Conservation (phyloP, 2,113 vertebrate genomes). For the Nothoprocta perdicaria region DNA sequence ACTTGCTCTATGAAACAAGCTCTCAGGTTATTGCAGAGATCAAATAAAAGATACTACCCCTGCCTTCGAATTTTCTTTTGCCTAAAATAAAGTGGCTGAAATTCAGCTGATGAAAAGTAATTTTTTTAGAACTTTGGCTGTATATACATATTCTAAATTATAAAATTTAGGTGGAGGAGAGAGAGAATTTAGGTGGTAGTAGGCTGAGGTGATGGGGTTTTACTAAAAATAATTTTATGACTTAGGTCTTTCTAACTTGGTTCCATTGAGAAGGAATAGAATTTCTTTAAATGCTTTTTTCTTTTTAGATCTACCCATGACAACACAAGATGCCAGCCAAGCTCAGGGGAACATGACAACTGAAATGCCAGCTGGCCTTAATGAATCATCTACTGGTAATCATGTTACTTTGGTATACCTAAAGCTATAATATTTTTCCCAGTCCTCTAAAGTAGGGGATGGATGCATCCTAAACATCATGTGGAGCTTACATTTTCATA, state of each 20-base stretch:
- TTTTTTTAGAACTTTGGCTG: rapidly evolving
- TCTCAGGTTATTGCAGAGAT: background rate
- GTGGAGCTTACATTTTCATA: background rate
- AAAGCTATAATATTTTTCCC: background rate
- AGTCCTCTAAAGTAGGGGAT: background rate
- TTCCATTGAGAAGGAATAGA: background rate
- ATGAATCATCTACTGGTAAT: slow-evolving; percentile 41
- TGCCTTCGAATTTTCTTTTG: background rate
- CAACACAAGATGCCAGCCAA: background rate
- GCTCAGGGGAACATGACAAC: background rate
- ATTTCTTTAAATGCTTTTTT: background rate
- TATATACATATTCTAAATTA: background rate
- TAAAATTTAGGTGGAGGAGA: background rate
- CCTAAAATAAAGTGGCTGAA: background rate
- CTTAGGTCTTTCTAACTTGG: background rate
- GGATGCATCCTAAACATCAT: background rate
- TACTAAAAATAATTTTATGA: background rate
- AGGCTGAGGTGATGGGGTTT: background rate
- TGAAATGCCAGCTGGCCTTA: background rate
- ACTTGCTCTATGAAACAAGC: background rate
- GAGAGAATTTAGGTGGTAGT: too few species aligned
- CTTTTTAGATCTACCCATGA: background rate
- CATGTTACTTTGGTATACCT: background rate
- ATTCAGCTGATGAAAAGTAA: background rate
- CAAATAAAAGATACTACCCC: background rate